A percentile compares a stretch with the other conserved stretches of the same genome.
Conservation (phyloP, 2,113 vertebrate genomes). For the Prinia subflava region DNA sequence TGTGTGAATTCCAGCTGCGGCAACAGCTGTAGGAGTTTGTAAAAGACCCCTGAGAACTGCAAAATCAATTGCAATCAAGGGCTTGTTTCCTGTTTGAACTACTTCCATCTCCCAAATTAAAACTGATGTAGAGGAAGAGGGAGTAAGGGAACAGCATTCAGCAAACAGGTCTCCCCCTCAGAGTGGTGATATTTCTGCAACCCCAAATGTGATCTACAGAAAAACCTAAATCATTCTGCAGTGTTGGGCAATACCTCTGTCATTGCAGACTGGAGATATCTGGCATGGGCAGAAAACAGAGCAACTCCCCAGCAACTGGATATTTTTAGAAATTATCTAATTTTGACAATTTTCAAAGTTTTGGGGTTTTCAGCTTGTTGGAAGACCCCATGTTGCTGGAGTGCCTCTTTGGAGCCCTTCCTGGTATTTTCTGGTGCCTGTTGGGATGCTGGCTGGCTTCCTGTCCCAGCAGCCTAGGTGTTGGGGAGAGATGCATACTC, state of each 20-base stretch:
- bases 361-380: not conserved
- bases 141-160: not conserved
- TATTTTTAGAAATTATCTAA: not conserved
- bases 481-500: rapidly evolving
- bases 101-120: not conserved
- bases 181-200: not conserved
- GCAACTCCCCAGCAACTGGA: not conserved
- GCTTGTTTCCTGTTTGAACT: not conserved
- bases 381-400: not conserved
- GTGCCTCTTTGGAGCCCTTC: not conserved
- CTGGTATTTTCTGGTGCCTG: not conserved
- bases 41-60: not conserved
- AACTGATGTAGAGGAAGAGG: not conserved
- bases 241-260: rapidly evolving
- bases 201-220: not conserved
- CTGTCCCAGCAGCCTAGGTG: not conserved
- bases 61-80: not conserved
- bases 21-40: not conserved
- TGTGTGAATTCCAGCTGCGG: not conserved
- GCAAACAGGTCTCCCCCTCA: not conserved
- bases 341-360: not conserved
- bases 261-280: not conserved
- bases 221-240: not conserved
- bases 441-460: not conserved
- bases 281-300: not conserved